Evolutionary conservation across 2,888 invertebrate genomes (phyloP).

Genomic region (Prenolepis imparis): DNA sequence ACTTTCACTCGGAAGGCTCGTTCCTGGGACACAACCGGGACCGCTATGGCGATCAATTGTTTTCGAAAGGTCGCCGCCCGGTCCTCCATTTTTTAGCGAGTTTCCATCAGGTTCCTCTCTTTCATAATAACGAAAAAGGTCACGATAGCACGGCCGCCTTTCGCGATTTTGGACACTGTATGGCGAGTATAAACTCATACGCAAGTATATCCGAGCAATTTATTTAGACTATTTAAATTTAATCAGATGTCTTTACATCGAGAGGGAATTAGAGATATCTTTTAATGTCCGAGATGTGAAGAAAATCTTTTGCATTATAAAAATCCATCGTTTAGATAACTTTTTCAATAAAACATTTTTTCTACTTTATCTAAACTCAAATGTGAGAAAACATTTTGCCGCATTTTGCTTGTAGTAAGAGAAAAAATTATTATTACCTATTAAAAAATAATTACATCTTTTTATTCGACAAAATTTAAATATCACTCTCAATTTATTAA

Average conservation of each 20-base stretch:
- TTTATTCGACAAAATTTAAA: background rate
- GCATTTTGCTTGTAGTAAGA: background rate
- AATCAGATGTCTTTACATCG: background rate
- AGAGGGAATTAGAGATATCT: background rate
- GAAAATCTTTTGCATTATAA: background rate
- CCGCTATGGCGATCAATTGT: slow-evolving; percentile 79
- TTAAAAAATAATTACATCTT: background rate
- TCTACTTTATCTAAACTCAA: background rate
- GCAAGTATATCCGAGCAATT: background rate
- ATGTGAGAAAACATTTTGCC: too few relatives aligned
- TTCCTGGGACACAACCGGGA: slow-evolving; percentile 75
- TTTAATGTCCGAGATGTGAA: background rate
- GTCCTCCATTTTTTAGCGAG: slow-evolving; percentile 78
- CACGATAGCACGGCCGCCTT: slow-evolving; percentile 30
- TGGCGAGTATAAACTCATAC: background rate
- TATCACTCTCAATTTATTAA: background rate
- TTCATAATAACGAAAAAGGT: slow-evolving; percentile 71
- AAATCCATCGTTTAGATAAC: background rate
- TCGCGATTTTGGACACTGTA: slow-evolving; percentile 61
- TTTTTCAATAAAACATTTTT: background rate
- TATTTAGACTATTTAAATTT: background rate
- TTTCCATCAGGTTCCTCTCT: slow-evolving; percentile 77
- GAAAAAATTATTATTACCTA: background rate
- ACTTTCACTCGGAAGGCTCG: slow-evolving; percentile 82
- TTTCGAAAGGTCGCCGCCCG: slow-evolving; percentile 81